Evolutionary conservation across 2,797 vertebrate species (phyloP), one percentile per base, ranked within the genome.

Genomic region (Tympanoctomys barrerae): DNA sequence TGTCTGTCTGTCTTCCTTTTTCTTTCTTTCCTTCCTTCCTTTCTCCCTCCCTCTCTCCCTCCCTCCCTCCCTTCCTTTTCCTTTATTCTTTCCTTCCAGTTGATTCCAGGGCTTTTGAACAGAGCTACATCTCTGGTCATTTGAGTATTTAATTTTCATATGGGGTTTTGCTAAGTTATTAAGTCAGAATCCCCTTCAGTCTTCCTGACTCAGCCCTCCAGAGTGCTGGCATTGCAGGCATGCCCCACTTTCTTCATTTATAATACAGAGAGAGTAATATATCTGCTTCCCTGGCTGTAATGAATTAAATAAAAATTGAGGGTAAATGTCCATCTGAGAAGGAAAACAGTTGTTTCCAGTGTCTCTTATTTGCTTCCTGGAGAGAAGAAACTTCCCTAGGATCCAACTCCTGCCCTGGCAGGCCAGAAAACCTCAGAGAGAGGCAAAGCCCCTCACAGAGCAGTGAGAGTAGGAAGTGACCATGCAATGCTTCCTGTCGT

Each of bases 361-460:
- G 10, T 87, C 70, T 94, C 46, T 28, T 39, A 91, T 78, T 97
- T 87, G 54, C 71, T 96, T 97, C 91, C 0, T 92, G 83, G 93
- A 93, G 80, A 75, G 39, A 61, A 24, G 88, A 36, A 26, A 81
- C 85, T 14, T 89, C 62, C 52, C 59, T 93, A 6, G 42, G 88
- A 0, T 94, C 93, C 96, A 87, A 49, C n/a, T 26, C 91, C 28
- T 57, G 36, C 39, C 82, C 92, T 95, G 89, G 94, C 68, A 22
- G 86, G 82, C 49, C 80, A 61, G 39, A 85, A 94, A 96, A 95
- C 95, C 94, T 95, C 84, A 86, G 70, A 95, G 91, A 86, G 70
- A 95, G 91, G 87, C 79, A 92, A 94, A 96, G 62, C 77, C 90
- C 90, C 95, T 94, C 78, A 81, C 46, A 91, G 94, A 93, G 94